Percentiles rank a stretch among this genome's conserved stretches.
phyloP scores from a whole-genome alignment of 2,113 vertebrate genomes.

The Sisor rabdophorus region DNA sequence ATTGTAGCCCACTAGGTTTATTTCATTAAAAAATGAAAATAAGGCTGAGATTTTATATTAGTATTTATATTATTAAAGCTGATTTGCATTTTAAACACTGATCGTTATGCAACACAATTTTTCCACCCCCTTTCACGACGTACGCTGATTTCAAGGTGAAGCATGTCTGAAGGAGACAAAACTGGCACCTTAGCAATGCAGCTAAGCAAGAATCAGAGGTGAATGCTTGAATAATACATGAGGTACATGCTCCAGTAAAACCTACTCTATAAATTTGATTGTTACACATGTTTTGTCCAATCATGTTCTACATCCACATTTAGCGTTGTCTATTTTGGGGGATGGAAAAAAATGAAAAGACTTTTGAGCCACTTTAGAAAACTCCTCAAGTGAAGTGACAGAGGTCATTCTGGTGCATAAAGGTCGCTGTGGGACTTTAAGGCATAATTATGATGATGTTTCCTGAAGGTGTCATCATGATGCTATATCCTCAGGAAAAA shows the following conservation, averaged over 20 bases:
- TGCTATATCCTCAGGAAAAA: constrained; percentile 17
- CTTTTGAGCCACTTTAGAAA: background rate
- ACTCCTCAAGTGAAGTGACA: background rate
- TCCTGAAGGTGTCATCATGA: constrained; percentile 8
- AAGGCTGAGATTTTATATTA: constrained; percentile 30
- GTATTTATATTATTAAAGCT: constrained; percentile 11
- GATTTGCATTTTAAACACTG: constrained; percentile 50
- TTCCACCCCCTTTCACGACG: background rate
- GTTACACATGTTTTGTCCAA: constrained; percentile 7
- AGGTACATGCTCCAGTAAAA: background rate
- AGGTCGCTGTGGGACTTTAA: background rate
- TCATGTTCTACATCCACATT: background rate
- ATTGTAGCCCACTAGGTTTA: background rate
- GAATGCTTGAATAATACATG: constrained; percentile 19
- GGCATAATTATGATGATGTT: background rate
- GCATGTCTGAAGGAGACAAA: constrained; percentile 37
- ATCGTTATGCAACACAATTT: constrained; percentile 32
- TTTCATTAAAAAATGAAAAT: background rate
- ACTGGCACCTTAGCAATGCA: constrained; percentile 15
- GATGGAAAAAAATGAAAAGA: background rate
- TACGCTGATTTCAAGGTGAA: constrained; percentile 38
- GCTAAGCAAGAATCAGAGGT: constrained; percentile 1
- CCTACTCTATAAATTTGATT: constrained; percentile 14
- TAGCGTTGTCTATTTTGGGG: background rate
- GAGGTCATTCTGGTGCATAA: background rate